Percentiles rank a stretch among this genome's conserved stretches.
Conservation (phyloP, 2,888 invertebrate species). For the Trachelus troglodyta region DNA sequence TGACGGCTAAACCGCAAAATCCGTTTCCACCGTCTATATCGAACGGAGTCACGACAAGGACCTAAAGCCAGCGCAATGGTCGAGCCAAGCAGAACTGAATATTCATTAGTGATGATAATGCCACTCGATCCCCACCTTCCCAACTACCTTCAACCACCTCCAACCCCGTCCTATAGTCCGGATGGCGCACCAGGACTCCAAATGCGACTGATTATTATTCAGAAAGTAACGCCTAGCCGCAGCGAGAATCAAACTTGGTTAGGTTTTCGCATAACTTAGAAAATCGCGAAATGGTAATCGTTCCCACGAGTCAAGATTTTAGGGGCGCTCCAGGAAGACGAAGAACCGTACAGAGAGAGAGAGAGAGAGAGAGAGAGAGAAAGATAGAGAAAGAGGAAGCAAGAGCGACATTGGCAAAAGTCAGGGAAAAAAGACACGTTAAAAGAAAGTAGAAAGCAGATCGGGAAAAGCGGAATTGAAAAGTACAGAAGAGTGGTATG, state of each 20-base stretch:
- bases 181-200: conserved; percentile 5
- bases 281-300: conserved; percentile 15
- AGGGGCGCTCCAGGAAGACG: conserved; percentile 11
- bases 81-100: conserved; percentile 56
- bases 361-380: conserved; percentile 18
- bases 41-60: not conserved
- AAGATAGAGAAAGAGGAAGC: conserved; percentile 7
- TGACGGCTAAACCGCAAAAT: not conserved
- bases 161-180: conserved; percentile 22
- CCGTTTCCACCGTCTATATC: not conserved
- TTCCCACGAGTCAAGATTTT: conserved; percentile 23
- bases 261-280: conserved; percentile 41
- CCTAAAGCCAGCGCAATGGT: conserved; percentile 42
- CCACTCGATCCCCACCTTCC: conserved; percentile 40
- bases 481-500: not conserved
- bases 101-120: conserved; percentile 59
- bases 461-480: not conserved
- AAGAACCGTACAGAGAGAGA: conserved; percentile 14
- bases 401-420: conserved; percentile 3
- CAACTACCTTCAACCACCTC: conserved; percentile 21
- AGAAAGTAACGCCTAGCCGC: conserved; percentile 49
- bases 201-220: conserved; percentile 43
- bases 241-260: conserved; percentile 42
- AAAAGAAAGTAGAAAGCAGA: conserved; percentile 9
- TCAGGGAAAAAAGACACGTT: conserved; percentile 7